phyloP scores from a whole-genome alignment of 53 echinoderm and acorn worm genomes.

The Echinometra lucunter region DNA sequence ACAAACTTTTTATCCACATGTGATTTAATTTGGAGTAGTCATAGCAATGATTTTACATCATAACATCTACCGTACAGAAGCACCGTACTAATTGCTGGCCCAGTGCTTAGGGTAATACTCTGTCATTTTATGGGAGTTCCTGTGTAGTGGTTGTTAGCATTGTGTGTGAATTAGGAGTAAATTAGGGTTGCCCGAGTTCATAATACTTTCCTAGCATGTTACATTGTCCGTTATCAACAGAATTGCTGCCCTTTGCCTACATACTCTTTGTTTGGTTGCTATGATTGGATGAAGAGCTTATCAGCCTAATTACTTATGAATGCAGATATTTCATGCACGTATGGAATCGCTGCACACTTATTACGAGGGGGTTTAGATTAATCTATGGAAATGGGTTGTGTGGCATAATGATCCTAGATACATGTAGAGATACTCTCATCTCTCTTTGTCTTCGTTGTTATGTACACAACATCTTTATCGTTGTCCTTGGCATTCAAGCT shows the following conservation, averaged over 20 bases:
- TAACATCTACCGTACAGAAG: background rate
- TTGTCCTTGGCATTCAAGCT: background rate
- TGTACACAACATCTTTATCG: background rate
- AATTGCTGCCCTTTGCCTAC: background rate
- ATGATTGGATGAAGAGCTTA: background rate
- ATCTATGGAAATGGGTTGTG: constrained; percentile 8
- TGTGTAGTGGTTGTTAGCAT: constrained; percentile 4
- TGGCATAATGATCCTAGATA: background rate
- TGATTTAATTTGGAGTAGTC: constrained; percentile 32
- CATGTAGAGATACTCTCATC: background rate
- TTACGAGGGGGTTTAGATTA: background rate
- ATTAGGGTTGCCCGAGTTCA: constrained; percentile 4
- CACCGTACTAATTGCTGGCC: background rate
- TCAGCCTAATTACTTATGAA: constrained; percentile 27
- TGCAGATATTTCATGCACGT: constrained; percentile 22
- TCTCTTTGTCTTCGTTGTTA: background rate
- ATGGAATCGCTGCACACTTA: background rate
- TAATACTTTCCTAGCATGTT: background rate
- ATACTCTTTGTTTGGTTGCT: background rate
- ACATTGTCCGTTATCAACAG: background rate
- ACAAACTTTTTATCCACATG: constrained; percentile 12
- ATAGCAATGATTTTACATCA: constrained; percentile 31
- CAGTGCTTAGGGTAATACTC: constrained; percentile 1
- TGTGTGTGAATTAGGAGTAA: background rate
- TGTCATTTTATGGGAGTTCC: constrained; percentile 19